Evolutionary conservation across 30 jellyfish, hydroid and myxozoan species (phyloP).

Genomic region (Sanderia malayensis): DNA sequence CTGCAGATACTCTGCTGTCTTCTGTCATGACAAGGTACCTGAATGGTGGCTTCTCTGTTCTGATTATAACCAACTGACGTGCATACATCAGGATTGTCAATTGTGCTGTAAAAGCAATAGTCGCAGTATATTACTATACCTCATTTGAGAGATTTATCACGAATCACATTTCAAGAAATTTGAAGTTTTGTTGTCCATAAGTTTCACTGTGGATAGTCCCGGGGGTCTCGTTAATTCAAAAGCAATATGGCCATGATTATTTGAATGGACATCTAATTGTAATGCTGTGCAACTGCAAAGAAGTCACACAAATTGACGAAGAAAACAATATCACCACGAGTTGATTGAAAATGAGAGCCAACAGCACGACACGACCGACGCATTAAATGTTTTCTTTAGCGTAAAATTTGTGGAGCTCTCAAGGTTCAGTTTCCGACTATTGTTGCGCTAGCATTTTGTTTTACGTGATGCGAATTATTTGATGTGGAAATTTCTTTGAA

Average conservation of each 20-base stretch:
- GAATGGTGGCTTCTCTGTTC: constrained; percentile 30
- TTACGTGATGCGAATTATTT: not conserved
- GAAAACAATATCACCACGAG: not conserved
- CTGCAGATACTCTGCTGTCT: constrained; percentile 53
- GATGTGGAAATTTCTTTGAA: not conserved
- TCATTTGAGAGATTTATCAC: no score
- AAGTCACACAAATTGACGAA: not conserved
- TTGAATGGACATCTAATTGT: no score
- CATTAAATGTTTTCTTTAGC: not conserved
- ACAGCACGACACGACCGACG: not conserved
- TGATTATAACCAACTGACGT: constrained; percentile 35
- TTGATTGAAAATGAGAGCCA: not conserved
- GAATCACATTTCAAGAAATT: no score
- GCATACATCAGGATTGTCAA: constrained; percentile 42
- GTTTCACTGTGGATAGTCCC: no score
- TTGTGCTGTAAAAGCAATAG: no score
- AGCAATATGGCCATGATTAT: no score
- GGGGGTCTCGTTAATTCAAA: no score
- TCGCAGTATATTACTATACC: no score
- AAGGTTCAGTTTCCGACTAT: not conserved
- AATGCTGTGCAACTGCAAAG: no score
- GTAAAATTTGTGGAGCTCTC: not conserved
- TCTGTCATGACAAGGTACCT: constrained; percentile 42
- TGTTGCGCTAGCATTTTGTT: not conserved
- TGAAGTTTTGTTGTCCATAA: no score